These are phyloP conservation scores for Pogona vitticeps DNA, from an alignment of 2,113 vertebrate species.

Conservation along the genomic window DNA sequence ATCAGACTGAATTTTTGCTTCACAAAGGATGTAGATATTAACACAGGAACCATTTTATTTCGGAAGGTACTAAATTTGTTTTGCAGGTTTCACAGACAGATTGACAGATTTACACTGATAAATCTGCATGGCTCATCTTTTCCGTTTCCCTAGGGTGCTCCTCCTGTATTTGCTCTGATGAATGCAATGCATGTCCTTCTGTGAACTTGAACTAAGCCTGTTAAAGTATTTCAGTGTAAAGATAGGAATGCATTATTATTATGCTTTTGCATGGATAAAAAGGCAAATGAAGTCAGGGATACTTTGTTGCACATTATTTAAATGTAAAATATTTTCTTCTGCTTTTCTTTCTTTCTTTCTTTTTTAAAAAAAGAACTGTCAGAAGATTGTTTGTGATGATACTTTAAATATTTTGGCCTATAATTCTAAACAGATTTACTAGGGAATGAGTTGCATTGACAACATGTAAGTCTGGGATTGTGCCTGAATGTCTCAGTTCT, in stretches of 20 bases:
- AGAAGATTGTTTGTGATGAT: neutral
- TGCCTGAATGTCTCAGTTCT: neutral
- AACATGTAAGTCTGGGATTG: neutral
- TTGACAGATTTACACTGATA: slow-evolving; percentile 15
- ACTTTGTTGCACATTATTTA: neutral
- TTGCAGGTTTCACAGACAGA: slow-evolving; percentile 13
- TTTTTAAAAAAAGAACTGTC: no score
- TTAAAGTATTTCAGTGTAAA: neutral
- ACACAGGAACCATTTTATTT: neutral
- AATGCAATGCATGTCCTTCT: neutral
- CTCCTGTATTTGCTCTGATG: neutral
- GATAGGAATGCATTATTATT: neutral
- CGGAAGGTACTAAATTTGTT: neutral
- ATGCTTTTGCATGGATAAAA: neutral
- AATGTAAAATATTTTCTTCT: neutral
- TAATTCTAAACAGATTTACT: neutral
- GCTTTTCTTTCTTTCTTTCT: no score
- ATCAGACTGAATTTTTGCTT: slow-evolving; percentile 35
- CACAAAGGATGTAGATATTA: neutral
- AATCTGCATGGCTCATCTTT: slow-evolving; percentile 1
- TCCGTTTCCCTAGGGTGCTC: neutral
- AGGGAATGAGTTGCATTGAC: neutral
- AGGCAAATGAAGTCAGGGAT: neutral
- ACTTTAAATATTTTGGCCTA: neutral
- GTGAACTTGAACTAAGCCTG: neutral